Evolutionary conservation across 2,113 vertebrate species (phyloP).

Genomic region (Copsychus sechellarum): DNA sequence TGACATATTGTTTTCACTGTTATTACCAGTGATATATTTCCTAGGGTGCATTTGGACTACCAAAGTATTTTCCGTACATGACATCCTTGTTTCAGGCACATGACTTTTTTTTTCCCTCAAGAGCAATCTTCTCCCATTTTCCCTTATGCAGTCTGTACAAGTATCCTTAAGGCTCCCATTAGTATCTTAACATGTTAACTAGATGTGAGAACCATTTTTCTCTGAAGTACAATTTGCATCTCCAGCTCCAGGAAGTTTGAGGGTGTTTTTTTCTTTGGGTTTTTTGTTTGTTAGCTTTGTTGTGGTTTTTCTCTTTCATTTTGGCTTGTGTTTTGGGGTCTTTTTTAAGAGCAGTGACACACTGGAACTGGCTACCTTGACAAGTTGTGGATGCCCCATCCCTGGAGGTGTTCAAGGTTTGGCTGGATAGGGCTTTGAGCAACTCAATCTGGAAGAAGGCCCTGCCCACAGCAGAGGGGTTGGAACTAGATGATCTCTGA

Average conservation of each 20-base stretch:
- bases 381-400: neutral
- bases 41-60: neutral
- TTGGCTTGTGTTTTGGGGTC: neutral
- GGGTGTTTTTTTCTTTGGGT: too few relatives aligned
- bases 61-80: neutral
- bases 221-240: neutral
- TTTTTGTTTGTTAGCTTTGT: neutral
- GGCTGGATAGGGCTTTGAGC: neutral
- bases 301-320: neutral
- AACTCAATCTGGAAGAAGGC: neutral
- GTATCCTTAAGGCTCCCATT: neutral
- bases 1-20: neutral
- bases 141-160: neutral
- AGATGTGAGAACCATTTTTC: neutral
- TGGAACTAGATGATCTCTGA: neutral
- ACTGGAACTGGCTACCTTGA: neutral
- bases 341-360: neutral
- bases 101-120: neutral
- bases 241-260: neutral
- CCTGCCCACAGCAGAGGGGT: neutral
- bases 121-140: neutral
- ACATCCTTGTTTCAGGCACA: neutral
- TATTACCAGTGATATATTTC: neutral
- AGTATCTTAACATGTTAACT: neutral
- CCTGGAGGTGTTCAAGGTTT: neutral